Evolutionary conservation across 2,797 vertebrate genomes (phyloP).

Genomic region (Rhyacichthys aspro): DNA sequence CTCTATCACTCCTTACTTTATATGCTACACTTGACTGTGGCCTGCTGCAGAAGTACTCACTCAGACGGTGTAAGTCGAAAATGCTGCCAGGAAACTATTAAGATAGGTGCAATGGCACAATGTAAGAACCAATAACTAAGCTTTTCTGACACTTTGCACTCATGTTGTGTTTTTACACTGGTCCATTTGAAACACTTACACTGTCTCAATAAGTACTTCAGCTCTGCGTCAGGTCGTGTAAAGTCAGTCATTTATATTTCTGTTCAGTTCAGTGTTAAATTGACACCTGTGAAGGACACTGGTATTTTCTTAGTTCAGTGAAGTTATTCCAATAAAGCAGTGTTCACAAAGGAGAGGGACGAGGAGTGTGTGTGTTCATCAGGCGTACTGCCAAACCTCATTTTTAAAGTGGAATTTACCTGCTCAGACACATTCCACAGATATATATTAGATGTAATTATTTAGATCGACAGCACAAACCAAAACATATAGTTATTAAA

Average conservation of each 20-base stretch:
- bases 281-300: slow-evolving; percentile 38
- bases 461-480: slow-evolving; percentile 79
- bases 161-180: slow-evolving; percentile 49
- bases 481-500: slow-evolving; percentile 73
- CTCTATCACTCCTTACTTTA: slow-evolving; percentile 34
- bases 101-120: slow-evolving; percentile 49
- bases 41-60: slow-evolving; percentile 48
- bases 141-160: slow-evolving; percentile 46
- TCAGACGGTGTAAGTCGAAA: slow-evolving; percentile 49
- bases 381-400: slow-evolving; percentile 40
- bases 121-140: slow-evolving; percentile 41
- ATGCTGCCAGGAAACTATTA: slow-evolving; percentile 31
- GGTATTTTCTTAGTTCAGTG: slow-evolving; percentile 32
- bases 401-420: slow-evolving; percentile 49
- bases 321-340: slow-evolving; percentile 49
- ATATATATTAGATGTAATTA: slow-evolving; percentile 68
- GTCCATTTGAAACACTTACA: slow-evolving; percentile 32
- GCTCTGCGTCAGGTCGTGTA: slow-evolving; percentile 36
- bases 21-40: slow-evolving; percentile 32
- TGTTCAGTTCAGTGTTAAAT: slow-evolving; percentile 42
- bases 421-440: slow-evolving; percentile 64
- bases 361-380: slow-evolving; percentile 17
- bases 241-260: slow-evolving; percentile 28
- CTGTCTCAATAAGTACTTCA: slow-evolving; percentile 48
- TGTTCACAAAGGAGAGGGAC: slow-evolving; percentile 29